Percentiles rank a stretch among this genome's conserved stretches.
phyloP scores from a whole-genome alignment of 2,113 vertebrate genomes.

The Apeltes quadracus region DNA sequence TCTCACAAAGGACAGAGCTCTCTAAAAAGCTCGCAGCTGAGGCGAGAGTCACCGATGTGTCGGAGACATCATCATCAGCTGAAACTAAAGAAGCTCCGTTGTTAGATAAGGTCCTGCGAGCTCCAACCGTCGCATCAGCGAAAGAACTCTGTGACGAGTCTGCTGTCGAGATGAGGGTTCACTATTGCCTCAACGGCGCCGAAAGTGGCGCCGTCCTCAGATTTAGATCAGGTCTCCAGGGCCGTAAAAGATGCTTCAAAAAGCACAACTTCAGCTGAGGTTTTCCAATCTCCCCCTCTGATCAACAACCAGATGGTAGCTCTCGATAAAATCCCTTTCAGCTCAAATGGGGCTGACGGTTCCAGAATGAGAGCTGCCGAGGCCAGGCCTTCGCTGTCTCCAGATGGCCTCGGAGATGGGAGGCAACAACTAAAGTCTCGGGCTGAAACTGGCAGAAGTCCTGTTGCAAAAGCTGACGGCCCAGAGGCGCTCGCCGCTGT shows the following conservation, averaged over 20 bases:
- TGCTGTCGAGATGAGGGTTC: slow-evolving; percentile 65
- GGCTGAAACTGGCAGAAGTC: background rate
- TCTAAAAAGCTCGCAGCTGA: slow-evolving; percentile 7
- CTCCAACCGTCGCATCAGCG: background rate
- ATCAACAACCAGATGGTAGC: background rate
- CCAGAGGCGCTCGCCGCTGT: background rate
- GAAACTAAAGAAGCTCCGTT: background rate
- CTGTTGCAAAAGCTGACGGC: background rate
- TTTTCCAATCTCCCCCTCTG: background rate
- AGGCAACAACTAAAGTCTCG: slow-evolving; percentile 10
- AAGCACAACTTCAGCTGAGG: slow-evolving; percentile 4
- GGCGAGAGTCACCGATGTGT: background rate
- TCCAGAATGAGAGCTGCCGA: slow-evolving; percentile 4
- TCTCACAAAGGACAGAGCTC: slow-evolving; percentile 7
- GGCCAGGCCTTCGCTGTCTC: background rate
- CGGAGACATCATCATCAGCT: background rate
- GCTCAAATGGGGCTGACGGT: background rate
- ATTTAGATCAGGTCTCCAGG: slow-evolving; percentile 37
- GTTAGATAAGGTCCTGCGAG: slow-evolving; percentile 8
- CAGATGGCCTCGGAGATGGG: background rate
- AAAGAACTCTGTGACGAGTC: slow-evolving; percentile 40
- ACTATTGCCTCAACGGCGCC: slow-evolving; percentile 51
- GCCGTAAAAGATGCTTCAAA: slow-evolving; percentile 5
- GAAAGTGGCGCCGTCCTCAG: slow-evolving; percentile 21
- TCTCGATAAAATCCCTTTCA: background rate